These are phyloP conservation scores for Podarcis siculus DNA, from an alignment of 2,797 vertebrate genomes.

Conservation along the genomic window DNA sequence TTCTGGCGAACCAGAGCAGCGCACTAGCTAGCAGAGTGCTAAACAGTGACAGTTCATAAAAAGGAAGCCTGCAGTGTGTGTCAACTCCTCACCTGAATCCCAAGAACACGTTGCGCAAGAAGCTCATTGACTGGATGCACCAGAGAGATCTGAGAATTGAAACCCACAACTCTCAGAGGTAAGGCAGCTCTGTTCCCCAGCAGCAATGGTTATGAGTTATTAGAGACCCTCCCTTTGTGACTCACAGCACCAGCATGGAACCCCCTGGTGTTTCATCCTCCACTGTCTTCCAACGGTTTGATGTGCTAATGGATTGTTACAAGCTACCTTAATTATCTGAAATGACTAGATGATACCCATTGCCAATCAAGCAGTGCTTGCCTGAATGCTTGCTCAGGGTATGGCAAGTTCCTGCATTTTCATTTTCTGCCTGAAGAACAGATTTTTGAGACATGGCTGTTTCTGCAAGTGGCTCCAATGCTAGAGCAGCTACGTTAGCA, in stretches of 20 bases:
- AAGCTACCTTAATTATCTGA: slow-evolving; percentile 14
- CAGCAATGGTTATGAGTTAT: background rate
- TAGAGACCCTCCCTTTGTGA: slow-evolving; percentile 6
- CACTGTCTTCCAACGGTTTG: slow-evolving; percentile 1
- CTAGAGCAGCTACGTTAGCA: background rate
- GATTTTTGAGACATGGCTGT: background rate
- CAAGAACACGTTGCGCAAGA: background rate
- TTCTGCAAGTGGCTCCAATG: background rate
- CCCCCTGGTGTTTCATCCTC: slow-evolving; percentile 1
- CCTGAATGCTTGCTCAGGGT: background rate
- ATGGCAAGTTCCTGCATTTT: background rate
- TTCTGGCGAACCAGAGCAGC: too few species aligned
- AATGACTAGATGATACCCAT: slow-evolving; percentile 10
- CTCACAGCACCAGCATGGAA: background rate
- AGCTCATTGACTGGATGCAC: background rate
- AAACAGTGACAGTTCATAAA: too few species aligned
- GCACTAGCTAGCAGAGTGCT: too few species aligned
- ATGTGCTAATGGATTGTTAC: slow-evolving; percentile 30
- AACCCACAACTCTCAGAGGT: background rate
- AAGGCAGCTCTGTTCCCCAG: background rate
- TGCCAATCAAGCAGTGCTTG: slow-evolving; percentile 12
- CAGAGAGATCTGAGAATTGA: background rate
- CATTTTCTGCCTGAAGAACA: background rate
- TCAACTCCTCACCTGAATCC: background rate
- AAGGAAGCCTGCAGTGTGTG: background rate